Percentiles rank a stretch among this genome's conserved stretches.
These are phyloP conservation scores for Sebastolobus alascanus DNA, from an alignment of 2,797 vertebrate genomes.

Conservation along the genomic window DNA sequence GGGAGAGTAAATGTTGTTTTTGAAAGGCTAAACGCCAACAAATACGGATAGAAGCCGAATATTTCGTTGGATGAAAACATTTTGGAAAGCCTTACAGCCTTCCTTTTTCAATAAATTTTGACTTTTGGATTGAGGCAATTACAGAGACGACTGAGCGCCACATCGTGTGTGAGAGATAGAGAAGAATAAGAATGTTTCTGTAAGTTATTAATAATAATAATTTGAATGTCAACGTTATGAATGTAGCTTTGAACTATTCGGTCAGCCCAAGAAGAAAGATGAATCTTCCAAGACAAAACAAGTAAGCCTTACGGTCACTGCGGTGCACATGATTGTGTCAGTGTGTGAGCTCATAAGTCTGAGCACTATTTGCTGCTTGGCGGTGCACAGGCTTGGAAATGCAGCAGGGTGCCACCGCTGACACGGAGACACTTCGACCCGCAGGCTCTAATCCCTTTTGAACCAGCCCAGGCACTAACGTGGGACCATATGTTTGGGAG, in stretches of 20 bases:
- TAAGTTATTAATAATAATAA: no score
- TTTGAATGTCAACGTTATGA: not conserved
- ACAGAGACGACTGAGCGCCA: no score
- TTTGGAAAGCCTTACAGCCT: not conserved
- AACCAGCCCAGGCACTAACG: slow-evolving; percentile 69
- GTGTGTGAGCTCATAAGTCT: slow-evolving; percentile 42
- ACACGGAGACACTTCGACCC: slow-evolving; percentile 75
- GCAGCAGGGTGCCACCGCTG: slow-evolving; percentile 76
- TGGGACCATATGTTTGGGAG: slow-evolving; percentile 79
- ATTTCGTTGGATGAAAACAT: not conserved
- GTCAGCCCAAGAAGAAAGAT: not conserved
- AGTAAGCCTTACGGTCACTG: slow-evolving; percentile 29
- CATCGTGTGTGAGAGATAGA: no score
- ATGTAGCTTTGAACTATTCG: not conserved
- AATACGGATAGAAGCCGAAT: not conserved
- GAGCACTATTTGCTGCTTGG: slow-evolving; percentile 41
- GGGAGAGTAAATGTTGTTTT: not conserved
- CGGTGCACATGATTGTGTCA: slow-evolving; percentile 14
- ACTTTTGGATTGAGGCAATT: not conserved
- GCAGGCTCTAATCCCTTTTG: slow-evolving; percentile 79
- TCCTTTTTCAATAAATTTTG: not conserved
- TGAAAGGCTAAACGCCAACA: not conserved
- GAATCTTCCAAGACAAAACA: slow-evolving; percentile 9
- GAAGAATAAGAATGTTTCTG: no score
- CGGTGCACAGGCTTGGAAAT: slow-evolving; percentile 61